Base-by-base conservation (phyloP, 2,113 vertebrate species). In the Channa argus region DNA sequence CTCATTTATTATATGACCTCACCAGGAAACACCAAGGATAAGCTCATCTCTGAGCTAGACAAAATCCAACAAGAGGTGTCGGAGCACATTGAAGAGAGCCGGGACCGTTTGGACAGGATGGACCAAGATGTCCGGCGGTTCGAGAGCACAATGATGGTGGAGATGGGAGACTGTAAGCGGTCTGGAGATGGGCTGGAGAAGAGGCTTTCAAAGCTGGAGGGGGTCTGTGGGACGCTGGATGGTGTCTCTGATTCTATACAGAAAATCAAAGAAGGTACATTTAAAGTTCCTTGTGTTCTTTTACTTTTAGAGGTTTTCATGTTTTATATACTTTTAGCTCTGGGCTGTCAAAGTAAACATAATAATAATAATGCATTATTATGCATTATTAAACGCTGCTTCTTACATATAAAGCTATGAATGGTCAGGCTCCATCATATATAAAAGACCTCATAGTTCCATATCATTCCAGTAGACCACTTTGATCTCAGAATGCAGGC, bases 41-140 rank as follows among this genome's bases (percentile, higher is more conserved):
- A 96, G 68, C 95, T 98, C 56, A 96, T 97, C 80, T 94, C 96
- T 0, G 97, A 98, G 93, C 94, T 99, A 50, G 97, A 97, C 88
- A 94, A 95, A 45, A 94, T 97, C 8, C 96, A 97, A 79, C 95
- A 95, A 10, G 95, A 96, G 46, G 82, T 96, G 54, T 95, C 92
- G 0, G 96, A 95, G 41, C 96, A 96, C 2, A 71, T 91, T 0
- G 94, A 96, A 0, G 95, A 97, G 63, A 96, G 93, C 69, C 94
- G 92, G 6, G 90, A 94, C 44, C 94, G 92, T 5, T 91, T 96
- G 74, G 94, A 95, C 5, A 73, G 70, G 12, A 66, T 96, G 70
- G 93, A 85, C 0, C 75, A 63, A 1, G 94, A 95, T 11, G 58
- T 96, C 49, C 89, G 79, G 0, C 90, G 90, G 2, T 92, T 94